These are phyloP conservation scores for Chrysotoxum bicinctum DNA, from an alignment of 2,888 invertebrate genomes.

Conservation along the genomic window DNA sequence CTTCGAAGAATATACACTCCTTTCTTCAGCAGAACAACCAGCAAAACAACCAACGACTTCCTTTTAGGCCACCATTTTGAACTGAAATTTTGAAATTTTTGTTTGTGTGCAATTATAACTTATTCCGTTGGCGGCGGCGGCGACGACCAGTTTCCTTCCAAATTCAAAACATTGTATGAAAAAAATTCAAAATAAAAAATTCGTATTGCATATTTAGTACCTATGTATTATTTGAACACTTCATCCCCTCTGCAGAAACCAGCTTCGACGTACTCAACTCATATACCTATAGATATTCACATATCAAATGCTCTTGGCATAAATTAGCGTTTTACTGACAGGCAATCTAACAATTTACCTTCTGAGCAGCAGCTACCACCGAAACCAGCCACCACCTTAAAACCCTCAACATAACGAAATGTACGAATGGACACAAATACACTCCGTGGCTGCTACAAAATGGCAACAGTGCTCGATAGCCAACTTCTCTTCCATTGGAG, in stretches of 20 bases:
- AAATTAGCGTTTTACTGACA: slow-evolving; percentile 72
- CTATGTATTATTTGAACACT: slow-evolving; percentile 63
- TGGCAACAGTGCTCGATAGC: slow-evolving; percentile 68
- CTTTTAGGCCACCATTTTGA: slow-evolving; percentile 70
- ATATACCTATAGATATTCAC: not conserved
- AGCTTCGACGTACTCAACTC: slow-evolving; percentile 2
- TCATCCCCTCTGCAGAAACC: slow-evolving; percentile 65
- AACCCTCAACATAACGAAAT: slow-evolving; percentile 67
- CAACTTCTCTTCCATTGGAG: slow-evolving; percentile 72
- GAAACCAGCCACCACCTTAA: slow-evolving; percentile 17
- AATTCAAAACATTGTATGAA: slow-evolving; percentile 57
- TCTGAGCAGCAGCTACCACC: slow-evolving; percentile 67
- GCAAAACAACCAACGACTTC: slow-evolving; percentile 62
- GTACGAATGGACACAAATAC: slow-evolving; percentile 61
- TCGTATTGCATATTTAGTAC: slow-evolving; percentile 65
- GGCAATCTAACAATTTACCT: slow-evolving; percentile 73
- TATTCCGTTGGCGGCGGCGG: slow-evolving; percentile 60
- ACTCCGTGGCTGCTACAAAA: slow-evolving; percentile 59
- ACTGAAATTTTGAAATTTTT: slow-evolving; percentile 65
- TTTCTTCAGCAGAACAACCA: slow-evolving; percentile 50
- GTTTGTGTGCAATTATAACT: slow-evolving; percentile 69
- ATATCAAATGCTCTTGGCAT: slow-evolving; percentile 69
- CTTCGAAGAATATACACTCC: slow-evolving; percentile 68
- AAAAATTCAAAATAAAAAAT: slow-evolving; percentile 31
- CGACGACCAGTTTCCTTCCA: slow-evolving; percentile 66